phyloP scores from a whole-genome alignment of 2,888 invertebrate genomes.

The Adineta ricciae region DNA sequence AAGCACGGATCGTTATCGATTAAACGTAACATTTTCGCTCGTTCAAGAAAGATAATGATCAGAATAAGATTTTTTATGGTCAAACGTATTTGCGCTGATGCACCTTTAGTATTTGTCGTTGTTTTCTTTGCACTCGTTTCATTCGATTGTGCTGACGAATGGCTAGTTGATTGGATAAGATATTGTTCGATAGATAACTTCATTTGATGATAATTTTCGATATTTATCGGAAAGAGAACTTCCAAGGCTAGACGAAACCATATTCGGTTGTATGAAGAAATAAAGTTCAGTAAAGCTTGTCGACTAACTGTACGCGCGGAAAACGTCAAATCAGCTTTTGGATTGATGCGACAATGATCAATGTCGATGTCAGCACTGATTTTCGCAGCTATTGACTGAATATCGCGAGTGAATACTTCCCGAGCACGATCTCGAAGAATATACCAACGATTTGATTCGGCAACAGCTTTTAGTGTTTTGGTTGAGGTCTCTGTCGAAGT shows the following conservation, averaged over 20 bases:
- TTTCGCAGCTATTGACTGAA: neutral
- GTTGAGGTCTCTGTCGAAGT: neutral
- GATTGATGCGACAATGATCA: conserved; percentile 12
- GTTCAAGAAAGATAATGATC: conserved; percentile 64
- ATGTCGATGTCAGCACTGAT: conserved; percentile 8
- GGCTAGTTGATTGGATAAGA: neutral
- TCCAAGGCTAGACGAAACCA: conserved; percentile 16
- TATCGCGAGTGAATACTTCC: neutral
- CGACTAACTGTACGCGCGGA: neutral
- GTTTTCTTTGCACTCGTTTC: neutral
- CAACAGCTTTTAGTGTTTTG: neutral
- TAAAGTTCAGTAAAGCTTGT: conserved; percentile 13
- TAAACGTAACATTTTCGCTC: conserved; percentile 67
- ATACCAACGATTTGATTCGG: conserved; percentile 15
- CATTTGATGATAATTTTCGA: conserved; percentile 11
- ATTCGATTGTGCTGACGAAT: neutral
- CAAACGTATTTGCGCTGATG: conserved; percentile 3
- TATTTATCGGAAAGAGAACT: neutral
- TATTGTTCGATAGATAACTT: conserved; percentile 12
- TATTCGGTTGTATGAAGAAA: conserved; percentile 5
- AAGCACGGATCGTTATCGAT: conserved; percentile 80
- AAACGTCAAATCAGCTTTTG: conserved; percentile 10
- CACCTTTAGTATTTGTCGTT: neutral
- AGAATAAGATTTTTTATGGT: conserved; percentile 15
- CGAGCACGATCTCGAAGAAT: conserved; percentile 1